Base-by-base conservation (phyloP, 2,113 vertebrate species). In the Tragelaphus buxtoni region DNA sequence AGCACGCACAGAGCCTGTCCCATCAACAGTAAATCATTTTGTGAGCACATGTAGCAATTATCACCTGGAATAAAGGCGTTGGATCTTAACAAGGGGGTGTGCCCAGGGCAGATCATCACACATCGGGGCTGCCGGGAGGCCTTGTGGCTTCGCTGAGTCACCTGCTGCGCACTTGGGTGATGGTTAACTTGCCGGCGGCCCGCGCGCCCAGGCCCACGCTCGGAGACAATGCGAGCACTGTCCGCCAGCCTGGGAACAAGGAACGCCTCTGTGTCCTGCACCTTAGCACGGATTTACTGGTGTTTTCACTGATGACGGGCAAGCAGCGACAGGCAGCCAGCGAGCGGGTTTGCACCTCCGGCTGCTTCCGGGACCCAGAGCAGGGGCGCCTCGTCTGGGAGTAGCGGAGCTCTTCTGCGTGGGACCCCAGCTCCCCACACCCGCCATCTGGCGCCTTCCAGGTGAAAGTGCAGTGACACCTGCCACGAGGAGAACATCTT, bases 251-350 rank as follows among this genome's bases (percentile, higher is more conserved):
- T 8, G 95, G 90, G 94, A 97, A 98, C 94, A 97, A 88, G 94
- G 92, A 47, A 63, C 53, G 4, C 83, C 97, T 97, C 98, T 97
- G 96, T 98, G 98, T 97, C 97, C 97, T 97, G 86, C 97, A 94
- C 96, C 95, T 98, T 97, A 95, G 96, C 97, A 97, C 86, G 97
- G 96, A 97, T 97, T 98, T 97, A 97, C 98, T 69, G 97, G 98
- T 98, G 97, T 97, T 95, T 82, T 99, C 96, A 98, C 99, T 99
- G 98, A 98, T 97, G 96, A 98, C 97, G 90, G 98, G 97, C 98
- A 99, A 98, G 98, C 86, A 97, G 87, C 97, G 97, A 98, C 98
- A 97, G 97, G 98, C 95, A 96, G 97, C 95, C 96, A 95, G 81
- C 58, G 97, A 97, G 87, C 84, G 39, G 77, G 65, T 98, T 98